Conservation (phyloP, 2,797 vertebrate species). For the Chaetodon trifasciatus region DNA sequence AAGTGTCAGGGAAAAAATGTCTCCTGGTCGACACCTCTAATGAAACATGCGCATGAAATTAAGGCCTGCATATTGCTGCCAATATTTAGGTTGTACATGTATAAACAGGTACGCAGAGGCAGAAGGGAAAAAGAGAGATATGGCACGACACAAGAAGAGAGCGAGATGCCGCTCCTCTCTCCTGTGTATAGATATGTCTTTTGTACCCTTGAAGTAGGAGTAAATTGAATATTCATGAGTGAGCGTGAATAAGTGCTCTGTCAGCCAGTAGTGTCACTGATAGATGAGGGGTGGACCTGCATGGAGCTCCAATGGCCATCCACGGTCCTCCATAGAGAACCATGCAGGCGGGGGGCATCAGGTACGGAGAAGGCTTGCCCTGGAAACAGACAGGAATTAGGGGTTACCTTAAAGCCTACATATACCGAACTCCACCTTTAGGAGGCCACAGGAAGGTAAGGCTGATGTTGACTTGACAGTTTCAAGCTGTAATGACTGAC, state of each 20-base stretch:
- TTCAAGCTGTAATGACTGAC: conserved; percentile 53
- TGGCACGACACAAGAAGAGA: conserved; percentile 28
- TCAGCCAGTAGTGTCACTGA: conserved; percentile 91
- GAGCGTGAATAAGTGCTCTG: conserved; percentile 91
- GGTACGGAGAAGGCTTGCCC: conserved; percentile 46
- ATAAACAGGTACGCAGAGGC: conserved; percentile 50
- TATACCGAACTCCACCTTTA: conserved; percentile 33
- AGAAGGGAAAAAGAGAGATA: conserved; percentile 10
- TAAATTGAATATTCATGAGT: conserved; percentile 93
- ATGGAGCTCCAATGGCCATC: conserved; percentile 74
- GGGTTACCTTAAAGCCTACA: conserved; percentile 44
- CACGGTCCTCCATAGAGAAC: conserved; percentile 75
- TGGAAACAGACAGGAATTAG: conserved; percentile 47
- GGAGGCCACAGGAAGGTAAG: conserved; percentile 29
- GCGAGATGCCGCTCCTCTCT: conserved; percentile 68
- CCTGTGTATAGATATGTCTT: conserved; percentile 79
- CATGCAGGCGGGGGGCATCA: conserved; percentile 56
- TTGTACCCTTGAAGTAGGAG: conserved; percentile 84
- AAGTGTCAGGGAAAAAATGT: conserved; percentile 86
- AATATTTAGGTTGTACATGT: conserved; percentile 71
- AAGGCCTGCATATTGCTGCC: conserved; percentile 79
- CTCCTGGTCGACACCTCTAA: conserved; percentile 90
- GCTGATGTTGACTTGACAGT: conserved; percentile 63
- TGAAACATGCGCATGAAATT: conserved; percentile 94
- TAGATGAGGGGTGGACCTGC: conserved; percentile 87